A percentile compares a stretch with the other conserved stretches of the same genome.
These are phyloP conservation scores for Odocoileus hemionus DNA, from an alignment of 2,113 vertebrate genomes.

Conservation along the genomic window DNA sequence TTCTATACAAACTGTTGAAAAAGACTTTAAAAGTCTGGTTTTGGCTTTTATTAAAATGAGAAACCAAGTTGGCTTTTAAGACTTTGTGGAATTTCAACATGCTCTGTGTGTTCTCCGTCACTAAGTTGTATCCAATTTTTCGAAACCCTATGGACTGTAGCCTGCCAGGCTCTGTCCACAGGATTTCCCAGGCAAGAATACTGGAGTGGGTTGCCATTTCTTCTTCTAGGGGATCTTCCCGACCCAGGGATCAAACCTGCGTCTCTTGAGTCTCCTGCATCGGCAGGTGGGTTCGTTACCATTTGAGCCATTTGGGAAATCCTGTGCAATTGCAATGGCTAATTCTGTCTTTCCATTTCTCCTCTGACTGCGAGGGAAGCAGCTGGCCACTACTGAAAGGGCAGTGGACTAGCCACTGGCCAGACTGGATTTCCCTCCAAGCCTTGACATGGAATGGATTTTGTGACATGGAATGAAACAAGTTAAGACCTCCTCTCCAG, in stretches of 20 bases:
- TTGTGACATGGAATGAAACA: neutral
- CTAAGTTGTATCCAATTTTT: neutral
- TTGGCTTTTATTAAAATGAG: neutral
- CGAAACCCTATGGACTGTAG: neutral
- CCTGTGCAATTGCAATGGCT: neutral
- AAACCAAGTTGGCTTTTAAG: neutral
- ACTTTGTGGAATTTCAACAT: neutral
- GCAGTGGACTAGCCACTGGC: neutral
- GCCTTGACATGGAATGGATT: neutral
- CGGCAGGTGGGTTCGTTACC: neutral
- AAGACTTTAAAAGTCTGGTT: neutral
- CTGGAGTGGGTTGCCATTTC: neutral
- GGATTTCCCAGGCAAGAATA: neutral
- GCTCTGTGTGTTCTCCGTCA: neutral
- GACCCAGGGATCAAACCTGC: neutral
- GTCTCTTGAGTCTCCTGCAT: neutral
- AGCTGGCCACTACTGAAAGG: neutral
- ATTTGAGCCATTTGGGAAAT: neutral
- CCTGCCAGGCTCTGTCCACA: neutral
- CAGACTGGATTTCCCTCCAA: neutral
- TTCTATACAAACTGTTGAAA: neutral
- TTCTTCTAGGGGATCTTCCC: neutral
- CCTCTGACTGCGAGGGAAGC: neutral
- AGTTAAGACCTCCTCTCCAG: neutral
- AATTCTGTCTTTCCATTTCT: neutral